Evolutionary conservation across 2,797 vertebrate species (phyloP), one percentile per base, ranked within the genome.

Genomic region (Galago senegalensis): DNA sequence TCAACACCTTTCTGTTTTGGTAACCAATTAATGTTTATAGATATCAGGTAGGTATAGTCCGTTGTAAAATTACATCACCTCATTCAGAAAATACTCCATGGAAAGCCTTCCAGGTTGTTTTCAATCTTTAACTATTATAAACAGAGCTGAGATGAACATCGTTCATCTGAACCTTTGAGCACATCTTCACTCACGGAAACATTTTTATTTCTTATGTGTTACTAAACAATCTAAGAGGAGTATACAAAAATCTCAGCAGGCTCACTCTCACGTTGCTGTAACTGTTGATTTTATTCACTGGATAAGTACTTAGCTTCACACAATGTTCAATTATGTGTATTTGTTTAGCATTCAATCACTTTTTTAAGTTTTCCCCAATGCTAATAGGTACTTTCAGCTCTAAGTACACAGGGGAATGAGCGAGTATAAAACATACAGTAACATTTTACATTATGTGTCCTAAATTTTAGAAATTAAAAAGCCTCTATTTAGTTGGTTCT

Each of bases 391-490:
- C 20, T 92, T 93, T 95, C 63, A 88, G 75, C 46, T 65, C 0
- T 86, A 81, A 93, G 77, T 82, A 85, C 20, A 80, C 63, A 69
- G 3, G 73, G 65, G 31, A 73, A 60, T 85, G 60, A 96, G 56
- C 80, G 82, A 46, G n/a, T 70, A 83, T 82, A 93, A 96, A 92
- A 85, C 20, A 43, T 16, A 86, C 7, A 92, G 60, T 89, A 86
- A 91, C 63, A 69, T 69, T 85, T 86, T 85, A 73, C 96, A 92
- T 82, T 88, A 72, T 56, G n/a, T 85, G 69, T 60, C 75, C 34
- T 94, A 53, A 86, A 58, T 93, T 91, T 94, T 85, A 43, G 18
- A 90, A 95, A 91, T 95, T 77, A 94, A 89, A 91, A 85, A 91
- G 18, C 34, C 18, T 85, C 46, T 72, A 21, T 89, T 83, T 58